Evolutionary conservation across 2,888 invertebrate species (phyloP).

Genomic region (Sialis fuliginosa): DNA sequence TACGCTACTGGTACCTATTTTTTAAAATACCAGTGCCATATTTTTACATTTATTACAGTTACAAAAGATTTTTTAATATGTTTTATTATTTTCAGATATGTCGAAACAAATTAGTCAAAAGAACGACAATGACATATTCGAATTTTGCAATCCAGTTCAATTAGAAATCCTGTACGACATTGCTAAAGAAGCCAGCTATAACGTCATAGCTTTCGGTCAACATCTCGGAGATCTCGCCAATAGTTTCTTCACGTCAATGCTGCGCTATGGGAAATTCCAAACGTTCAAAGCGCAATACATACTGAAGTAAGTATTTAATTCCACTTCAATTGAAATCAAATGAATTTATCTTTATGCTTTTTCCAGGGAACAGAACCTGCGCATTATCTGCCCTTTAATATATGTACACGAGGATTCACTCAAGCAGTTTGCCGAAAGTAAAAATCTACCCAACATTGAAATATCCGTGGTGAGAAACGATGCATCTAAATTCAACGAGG

Average conservation of each 20-base stretch:
- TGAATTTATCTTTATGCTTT: constrained; percentile 7
- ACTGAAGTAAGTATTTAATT: constrained; percentile 34
- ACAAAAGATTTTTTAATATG: not conserved
- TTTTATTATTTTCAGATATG: constrained; percentile 1
- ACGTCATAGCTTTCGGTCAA: constrained; percentile 77
- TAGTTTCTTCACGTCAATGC: constrained; percentile 62
- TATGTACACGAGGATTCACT: constrained; percentile 66
- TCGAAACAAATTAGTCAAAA: constrained; percentile 5
- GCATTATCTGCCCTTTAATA: constrained; percentile 73
- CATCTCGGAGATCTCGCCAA: constrained; percentile 71
- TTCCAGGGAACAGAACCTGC: constrained; percentile 56
- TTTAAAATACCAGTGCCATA: too few species aligned
- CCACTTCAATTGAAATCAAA: not conserved
- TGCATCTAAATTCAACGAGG: constrained; percentile 39
- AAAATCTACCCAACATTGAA: constrained; percentile 49
- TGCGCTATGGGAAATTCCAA: constrained; percentile 61
- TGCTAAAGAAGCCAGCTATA: constrained; percentile 60
- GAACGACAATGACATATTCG: not conserved
- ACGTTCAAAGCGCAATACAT: constrained; percentile 69
- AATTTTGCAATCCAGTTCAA: too few species aligned
- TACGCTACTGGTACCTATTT: too few species aligned
- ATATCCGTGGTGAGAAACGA: constrained; percentile 21
- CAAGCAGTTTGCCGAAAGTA: constrained; percentile 53
- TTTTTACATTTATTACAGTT: too few species aligned
- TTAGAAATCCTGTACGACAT: constrained; percentile 51